phyloP scores from a whole-genome alignment of 2,888 invertebrate genomes.

The Chloroclystis v-ata region DNA sequence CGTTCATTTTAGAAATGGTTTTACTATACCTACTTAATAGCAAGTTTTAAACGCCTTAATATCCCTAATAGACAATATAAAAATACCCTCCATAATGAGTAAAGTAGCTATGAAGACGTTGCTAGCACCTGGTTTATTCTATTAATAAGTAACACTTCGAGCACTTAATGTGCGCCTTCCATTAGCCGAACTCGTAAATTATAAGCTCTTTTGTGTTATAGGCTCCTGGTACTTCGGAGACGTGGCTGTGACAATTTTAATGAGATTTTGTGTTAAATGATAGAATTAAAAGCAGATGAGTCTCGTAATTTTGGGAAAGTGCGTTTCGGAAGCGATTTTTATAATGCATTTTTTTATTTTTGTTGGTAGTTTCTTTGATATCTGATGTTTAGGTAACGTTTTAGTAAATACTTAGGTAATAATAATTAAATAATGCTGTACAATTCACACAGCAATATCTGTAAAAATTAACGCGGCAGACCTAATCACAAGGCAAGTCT shows the following conservation, averaged over 20 bases:
- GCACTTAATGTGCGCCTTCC: conserved; percentile 70
- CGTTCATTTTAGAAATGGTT: no score
- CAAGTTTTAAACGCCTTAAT: conserved; percentile 19
- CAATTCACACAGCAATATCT: no score
- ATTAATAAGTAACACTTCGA: conserved; percentile 71
- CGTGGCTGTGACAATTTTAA: conserved; percentile 34
- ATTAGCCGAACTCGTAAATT: conserved; percentile 71
- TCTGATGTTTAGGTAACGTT: no score
- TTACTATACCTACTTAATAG: no score
- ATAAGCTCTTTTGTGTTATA: conserved; percentile 58
- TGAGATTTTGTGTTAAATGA: conserved; percentile 31
- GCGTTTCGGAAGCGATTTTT: neutral
- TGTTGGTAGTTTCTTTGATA: no score
- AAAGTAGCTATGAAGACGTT: conserved; percentile 58
- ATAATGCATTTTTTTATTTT: neutral
- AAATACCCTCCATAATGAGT: conserved; percentile 52
- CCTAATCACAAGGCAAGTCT: no score
- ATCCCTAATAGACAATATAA: conserved; percentile 34
- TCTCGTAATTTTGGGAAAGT: neutral
- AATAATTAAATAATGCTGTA: no score
- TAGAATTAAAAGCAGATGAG: conserved; percentile 15
- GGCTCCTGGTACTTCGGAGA: conserved; percentile 47
- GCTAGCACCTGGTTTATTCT: conserved; percentile 67
- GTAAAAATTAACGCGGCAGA: no score
- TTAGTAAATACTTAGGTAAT: no score